These are phyloP conservation scores for Sylvilagus floridanus DNA, from an alignment of 2,797 vertebrate genomes.

Conservation along the genomic window DNA sequence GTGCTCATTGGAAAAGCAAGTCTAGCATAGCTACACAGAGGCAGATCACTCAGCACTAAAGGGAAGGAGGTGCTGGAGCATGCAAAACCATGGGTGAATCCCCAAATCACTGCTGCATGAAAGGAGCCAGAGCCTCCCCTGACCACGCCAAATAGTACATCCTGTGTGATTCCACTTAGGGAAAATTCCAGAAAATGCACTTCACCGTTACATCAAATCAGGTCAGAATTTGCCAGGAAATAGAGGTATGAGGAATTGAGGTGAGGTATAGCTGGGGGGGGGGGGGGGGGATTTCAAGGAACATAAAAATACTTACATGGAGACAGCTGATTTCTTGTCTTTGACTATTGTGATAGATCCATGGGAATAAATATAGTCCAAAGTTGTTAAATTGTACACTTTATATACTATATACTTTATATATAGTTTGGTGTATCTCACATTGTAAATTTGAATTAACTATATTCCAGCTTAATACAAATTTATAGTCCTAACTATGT, in stretches of 20 bases:
- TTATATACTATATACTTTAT: background rate
- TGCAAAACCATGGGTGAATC: background rate
- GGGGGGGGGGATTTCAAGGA: background rate
- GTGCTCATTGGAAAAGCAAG: background rate
- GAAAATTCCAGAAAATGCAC: background rate
- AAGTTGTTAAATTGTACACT: background rate
- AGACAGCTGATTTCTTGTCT: background rate
- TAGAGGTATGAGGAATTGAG: background rate
- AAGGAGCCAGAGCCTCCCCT: fast-evolving
- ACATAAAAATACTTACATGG: background rate
- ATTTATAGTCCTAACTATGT: background rate
- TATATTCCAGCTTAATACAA: background rate
- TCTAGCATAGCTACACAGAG: fast-evolving
- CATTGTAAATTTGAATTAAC: background rate
- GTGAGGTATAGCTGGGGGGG: background rate
- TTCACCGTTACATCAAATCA: background rate
- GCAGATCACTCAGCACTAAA: background rate
- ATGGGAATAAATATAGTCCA: background rate
- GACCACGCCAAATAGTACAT: background rate
- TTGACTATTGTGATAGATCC: background rate
- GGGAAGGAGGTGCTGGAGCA: background rate
- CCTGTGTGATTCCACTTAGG: background rate
- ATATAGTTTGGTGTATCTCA: background rate
- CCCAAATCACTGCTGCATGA: background rate
- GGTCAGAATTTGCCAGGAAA: background rate